Base-by-base conservation (phyloP, 2,888 invertebrate genomes). In the Lissonota sp. region DNA sequence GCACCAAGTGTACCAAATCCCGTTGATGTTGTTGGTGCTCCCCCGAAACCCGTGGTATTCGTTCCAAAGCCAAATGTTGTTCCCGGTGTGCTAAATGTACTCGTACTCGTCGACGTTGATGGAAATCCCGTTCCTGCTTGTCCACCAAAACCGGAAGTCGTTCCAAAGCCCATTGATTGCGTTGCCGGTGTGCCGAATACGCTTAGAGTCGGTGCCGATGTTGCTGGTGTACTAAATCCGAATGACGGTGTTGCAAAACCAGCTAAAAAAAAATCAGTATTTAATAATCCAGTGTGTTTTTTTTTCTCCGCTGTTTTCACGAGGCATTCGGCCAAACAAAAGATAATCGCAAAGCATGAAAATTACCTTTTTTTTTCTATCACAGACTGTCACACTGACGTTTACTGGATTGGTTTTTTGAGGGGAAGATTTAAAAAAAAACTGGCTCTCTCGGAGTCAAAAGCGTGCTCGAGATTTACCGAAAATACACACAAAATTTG, bases 171-270 rank as follows among this genome's bases (percentile, higher is more conserved):
- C 58, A 89, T 87, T 79, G 84, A 85, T 78, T 86, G 92, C n/a
- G 89, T 90, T 14, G 90, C 86, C 10, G 91, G 90, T 6, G 92
- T 86, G 4, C 94, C 94, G 83, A 94, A 94, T 0, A 91, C 84
- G n/a, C 89, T 87, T 0, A 95, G 90, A 14, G 94, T 93, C 0
- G 95, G 93, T 5, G 94, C 93, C 10, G 94, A 92, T 10, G 94
- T 93, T 51, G 92, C 88, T 6, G 93, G 89, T 26, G 92, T 88
- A 14, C 90, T 92, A 81, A 93, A 93, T 42, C 93, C 92, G 49
- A 93, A 93, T 4, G 90, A 88, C 5, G 90, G 87, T 5, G 93
- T 88, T 39, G 93, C 93, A 84, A 94, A 94, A 40, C 93, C 93
- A 78, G 93, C 92, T 83, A 91, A 90, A 71, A 77, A 69, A 14